Conservation (phyloP, 2,797 vertebrate genomes). For the Eurystomus glaucurus region DNA sequence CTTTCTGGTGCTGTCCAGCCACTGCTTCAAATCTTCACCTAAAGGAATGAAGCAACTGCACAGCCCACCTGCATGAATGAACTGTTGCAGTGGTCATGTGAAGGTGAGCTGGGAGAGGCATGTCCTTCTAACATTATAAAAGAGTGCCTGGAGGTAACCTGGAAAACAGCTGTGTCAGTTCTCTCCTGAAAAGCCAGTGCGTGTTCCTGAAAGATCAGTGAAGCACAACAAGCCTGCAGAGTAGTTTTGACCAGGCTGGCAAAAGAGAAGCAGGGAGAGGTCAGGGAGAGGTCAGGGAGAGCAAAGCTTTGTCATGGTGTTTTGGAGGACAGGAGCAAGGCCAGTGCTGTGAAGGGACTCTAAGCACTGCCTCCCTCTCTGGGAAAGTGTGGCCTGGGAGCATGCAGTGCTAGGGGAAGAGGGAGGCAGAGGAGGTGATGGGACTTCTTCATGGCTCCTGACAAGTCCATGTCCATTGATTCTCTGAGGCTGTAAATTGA, state of each 20-base stretch:
- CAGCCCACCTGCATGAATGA: background rate
- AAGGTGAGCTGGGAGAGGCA: background rate
- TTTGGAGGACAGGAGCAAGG: background rate
- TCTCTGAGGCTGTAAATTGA: background rate
- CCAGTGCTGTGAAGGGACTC: background rate
- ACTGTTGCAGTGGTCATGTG: rapidly evolving
- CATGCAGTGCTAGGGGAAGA: background rate
- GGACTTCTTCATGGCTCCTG: background rate
- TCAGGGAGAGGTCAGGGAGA: background rate
- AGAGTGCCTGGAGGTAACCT: background rate
- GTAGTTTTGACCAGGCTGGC: background rate
- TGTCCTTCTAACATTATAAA: background rate
- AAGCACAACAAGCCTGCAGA: background rate
- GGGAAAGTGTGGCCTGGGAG: background rate
- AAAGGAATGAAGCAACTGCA: background rate
- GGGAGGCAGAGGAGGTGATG: background rate
- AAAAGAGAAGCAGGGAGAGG: background rate
- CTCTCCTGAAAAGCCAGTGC: background rate
- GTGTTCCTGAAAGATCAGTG: background rate
- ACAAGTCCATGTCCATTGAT: background rate
- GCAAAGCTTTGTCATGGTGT: rapidly evolving
- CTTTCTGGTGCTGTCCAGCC: background rate
- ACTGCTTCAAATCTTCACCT: background rate
- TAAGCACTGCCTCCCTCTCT: background rate
- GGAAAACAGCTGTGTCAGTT: rapidly evolving